These are phyloP conservation scores for Saccopteryx bilineata DNA, from an alignment of 2,113 vertebrate genomes.

Conservation along the genomic window DNA sequence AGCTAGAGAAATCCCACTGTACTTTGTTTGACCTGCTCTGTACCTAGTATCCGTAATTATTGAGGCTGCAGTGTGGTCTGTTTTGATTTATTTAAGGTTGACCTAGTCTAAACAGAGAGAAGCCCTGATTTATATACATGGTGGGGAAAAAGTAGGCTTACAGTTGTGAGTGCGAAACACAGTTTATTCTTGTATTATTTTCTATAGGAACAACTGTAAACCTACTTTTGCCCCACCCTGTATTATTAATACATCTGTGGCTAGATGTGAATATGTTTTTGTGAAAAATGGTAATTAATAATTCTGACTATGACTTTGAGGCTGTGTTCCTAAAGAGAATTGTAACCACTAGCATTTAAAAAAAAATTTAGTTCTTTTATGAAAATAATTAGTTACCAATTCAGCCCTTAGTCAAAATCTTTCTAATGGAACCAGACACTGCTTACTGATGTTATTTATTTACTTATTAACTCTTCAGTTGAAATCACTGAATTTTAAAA, in stretches of 20 bases:
- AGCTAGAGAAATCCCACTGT: neutral
- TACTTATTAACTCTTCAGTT: neutral
- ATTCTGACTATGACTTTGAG: slow-evolving; percentile 3
- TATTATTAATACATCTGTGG: neutral
- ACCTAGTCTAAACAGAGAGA: neutral
- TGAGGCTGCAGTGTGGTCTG: neutral
- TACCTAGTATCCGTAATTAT: neutral
- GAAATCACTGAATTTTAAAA: neutral
- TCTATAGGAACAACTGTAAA: neutral
- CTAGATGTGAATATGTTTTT: slow-evolving; percentile 5
- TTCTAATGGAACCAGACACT: neutral
- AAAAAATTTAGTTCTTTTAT: neutral
- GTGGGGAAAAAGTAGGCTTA: neutral
- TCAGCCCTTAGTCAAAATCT: neutral
- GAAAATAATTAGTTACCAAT: neutral
- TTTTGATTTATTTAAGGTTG: neutral
- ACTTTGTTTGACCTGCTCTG: neutral
- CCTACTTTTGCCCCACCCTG: neutral
- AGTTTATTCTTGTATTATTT: neutral
- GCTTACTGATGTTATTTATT: neutral
- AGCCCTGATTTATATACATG: neutral
- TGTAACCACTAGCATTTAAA: slow-evolving; percentile 1
- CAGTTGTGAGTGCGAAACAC: neutral
- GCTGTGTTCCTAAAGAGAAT: neutral
- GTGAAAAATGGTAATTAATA: neutral